phyloP scores from a whole-genome alignment of 1,140 invertebrate genomes.

The Zaprionus gabonicus region DNA sequence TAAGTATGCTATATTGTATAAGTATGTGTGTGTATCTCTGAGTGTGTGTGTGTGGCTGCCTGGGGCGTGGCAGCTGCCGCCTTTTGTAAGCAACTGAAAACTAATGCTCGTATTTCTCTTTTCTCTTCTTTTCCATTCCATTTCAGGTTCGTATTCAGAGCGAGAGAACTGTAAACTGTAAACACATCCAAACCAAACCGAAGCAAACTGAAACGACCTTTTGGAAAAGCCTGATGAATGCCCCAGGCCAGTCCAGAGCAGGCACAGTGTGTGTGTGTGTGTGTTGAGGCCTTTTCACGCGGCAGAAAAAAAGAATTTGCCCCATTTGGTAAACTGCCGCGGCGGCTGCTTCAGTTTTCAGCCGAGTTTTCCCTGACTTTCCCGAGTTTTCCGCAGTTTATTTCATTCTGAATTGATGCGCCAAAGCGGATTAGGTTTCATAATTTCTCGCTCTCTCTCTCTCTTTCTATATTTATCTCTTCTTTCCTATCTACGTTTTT shows the following conservation, averaged over 20 bases:
- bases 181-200: slow-evolving; percentile 4
- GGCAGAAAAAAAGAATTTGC: not conserved
- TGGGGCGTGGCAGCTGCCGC: slow-evolving; percentile 50
- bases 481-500: slow-evolving; percentile 43
- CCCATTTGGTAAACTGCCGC: slow-evolving; percentile 42
- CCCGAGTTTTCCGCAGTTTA: slow-evolving; percentile 14
- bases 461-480: not conserved
- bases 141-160: slow-evolving; percentile 74
- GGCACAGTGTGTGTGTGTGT: slow-evolving; percentile 10
- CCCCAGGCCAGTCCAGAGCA: slow-evolving; percentile 18
- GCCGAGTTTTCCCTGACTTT: slow-evolving; percentile 13
- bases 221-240: slow-evolving; percentile 65
- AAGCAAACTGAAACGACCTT: slow-evolving; percentile 13
- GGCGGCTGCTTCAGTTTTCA: slow-evolving; percentile 34
- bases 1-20: slow-evolving; percentile 1
- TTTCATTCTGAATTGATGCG: slow-evolving; percentile 61
- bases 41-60: slow-evolving; percentile 27
- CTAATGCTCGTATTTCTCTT: slow-evolving; percentile 49
- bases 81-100: slow-evolving; percentile 56
- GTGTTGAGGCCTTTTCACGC: slow-evolving; percentile 18
- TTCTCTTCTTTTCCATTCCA: slow-evolving; percentile 42
- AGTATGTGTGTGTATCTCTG: slow-evolving; percentile 14
- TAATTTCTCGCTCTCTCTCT: slow-evolving; percentile 38
- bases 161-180: slow-evolving; percentile 25
- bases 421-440: slow-evolving; percentile 69